Base-by-base conservation (phyloP, 2,888 invertebrate genomes). In the Papilio elwesi region DNA sequence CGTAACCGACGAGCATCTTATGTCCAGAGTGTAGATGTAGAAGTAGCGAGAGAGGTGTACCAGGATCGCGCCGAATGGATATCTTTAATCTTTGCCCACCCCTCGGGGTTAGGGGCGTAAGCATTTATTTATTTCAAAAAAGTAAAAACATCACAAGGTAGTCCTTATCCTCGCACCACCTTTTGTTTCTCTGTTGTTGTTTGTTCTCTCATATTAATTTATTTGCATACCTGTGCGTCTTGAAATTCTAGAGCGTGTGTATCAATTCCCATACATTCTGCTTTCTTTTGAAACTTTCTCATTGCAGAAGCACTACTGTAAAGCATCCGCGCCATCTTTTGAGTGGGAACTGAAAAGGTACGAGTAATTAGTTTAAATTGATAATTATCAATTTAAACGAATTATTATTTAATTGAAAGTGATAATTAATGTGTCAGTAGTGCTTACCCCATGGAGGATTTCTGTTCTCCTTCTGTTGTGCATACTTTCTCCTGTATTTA, bases 261-360 rank as follows among this genome's bases (percentile, higher is more conserved):
- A 86, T 98, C 97, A 0, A 98, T 96, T 4, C 98, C 98, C 97
- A 98, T 98, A 52, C 98, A 94, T 83, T 97, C 97, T 0, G 98
- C 98, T 88, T 99, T 99, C 76, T 95, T 95, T 74, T 97, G 93
- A 71, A 99, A 94, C 78, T 96, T 96, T 13, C 96, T 95, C 89
- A 98, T 97, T 0, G 98, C 98, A 0, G 98, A 97, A 0, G 99
- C 98, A 77, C 98, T 97, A 11, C 98, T 98, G 52, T 97, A 98
- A 70, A 99, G 88, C 80, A 98, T 93, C 8, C 99, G 95, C 0
- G 98, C 97, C 97, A 98, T 97, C 91, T 98, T 99, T 87, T 98
- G 98, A 0, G 98, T 98, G 0, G 98, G 98, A 59, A 98, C 98
- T 98, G 81, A 9, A 70, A 69, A 69, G 55, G 65, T 59, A 64